Conservation (phyloP, 2,888 invertebrate species). For the Atrina japonica region DNA sequence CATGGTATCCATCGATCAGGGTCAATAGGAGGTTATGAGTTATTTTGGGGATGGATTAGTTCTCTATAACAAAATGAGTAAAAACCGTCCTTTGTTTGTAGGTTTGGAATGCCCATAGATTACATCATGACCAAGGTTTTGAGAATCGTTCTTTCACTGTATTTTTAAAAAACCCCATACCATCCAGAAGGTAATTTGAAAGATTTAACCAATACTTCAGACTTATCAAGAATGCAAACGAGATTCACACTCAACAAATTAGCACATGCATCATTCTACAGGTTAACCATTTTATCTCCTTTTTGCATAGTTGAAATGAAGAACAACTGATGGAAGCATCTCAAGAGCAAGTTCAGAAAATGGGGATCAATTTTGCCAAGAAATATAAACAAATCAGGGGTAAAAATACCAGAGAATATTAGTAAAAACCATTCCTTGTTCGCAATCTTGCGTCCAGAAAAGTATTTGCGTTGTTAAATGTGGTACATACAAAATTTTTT, state of each 20-base stretch:
- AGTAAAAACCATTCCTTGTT: conserved; percentile 30
- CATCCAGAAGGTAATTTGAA: conserved; percentile 50
- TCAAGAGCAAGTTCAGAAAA: conserved; percentile 22
- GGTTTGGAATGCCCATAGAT: conserved; percentile 45
- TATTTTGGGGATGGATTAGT: conserved; percentile 49
- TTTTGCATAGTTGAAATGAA: conserved; percentile 1
- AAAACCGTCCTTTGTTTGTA: conserved; percentile 42
- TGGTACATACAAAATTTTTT: conserved; percentile 23
- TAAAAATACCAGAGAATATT: background rate
- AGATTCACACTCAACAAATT: conserved; percentile 45
- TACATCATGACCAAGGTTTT: conserved; percentile 57
- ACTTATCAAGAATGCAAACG: conserved; percentile 43
- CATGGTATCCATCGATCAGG: conserved; percentile 46
- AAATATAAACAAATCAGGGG: conserved; percentile 22
- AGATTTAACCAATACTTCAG: conserved; percentile 43
- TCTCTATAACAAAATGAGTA: conserved; percentile 45
- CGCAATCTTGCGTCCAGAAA: conserved; percentile 41
- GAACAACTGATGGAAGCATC: background rate
- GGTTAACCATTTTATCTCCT: conserved; percentile 35
- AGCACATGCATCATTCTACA: conserved; percentile 48
- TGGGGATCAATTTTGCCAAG: conserved; percentile 30
- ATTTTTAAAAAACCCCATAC: conserved; percentile 52
- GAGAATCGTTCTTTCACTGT: conserved; percentile 49
- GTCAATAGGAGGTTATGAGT: conserved; percentile 47
- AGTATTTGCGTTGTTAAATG: conserved; percentile 42